Conservation (phyloP, 2,888 invertebrate genomes). For the Amblyjoppa proteus region DNA sequence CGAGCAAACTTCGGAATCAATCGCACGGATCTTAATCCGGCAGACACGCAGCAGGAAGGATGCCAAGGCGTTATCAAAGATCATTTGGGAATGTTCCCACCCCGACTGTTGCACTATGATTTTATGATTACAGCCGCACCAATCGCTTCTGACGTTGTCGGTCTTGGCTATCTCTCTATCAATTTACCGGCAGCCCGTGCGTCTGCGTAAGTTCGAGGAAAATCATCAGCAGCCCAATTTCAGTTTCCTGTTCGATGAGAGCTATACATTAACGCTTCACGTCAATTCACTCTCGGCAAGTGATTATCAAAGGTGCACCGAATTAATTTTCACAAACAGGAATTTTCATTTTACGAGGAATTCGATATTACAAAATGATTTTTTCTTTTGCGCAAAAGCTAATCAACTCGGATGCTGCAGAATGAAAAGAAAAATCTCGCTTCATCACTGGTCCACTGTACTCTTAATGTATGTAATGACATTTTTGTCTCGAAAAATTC, state of each 20-base stretch:
- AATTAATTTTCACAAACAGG: no score
- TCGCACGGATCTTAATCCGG: not conserved
- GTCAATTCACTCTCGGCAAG: not conserved
- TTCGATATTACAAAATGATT: not conserved
- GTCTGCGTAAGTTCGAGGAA: not conserved
- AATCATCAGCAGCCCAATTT: not conserved
- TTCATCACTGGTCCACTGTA: not conserved
- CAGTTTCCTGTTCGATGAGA: no score
- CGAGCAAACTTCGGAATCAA: not conserved
- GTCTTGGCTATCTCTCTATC: not conserved
- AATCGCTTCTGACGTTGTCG: constrained; percentile 20
- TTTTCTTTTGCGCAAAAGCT: not conserved
- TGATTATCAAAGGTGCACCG: not conserved
- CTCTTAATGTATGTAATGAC: not conserved
- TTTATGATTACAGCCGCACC: constrained; percentile 16
- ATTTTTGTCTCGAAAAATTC: not conserved
- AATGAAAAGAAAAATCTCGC: not conserved
- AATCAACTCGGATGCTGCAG: not conserved
- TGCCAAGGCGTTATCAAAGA: constrained; percentile 39
- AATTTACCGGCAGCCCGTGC: not conserved
- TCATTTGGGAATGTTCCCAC: constrained; percentile 15
- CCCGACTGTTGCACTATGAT: not conserved
- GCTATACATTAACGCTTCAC: not conserved
- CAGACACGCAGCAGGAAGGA: not conserved
- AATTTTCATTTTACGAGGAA: no score